phyloP scores from a whole-genome alignment of 2,113 vertebrate species.

The Bubo bubo region DNA sequence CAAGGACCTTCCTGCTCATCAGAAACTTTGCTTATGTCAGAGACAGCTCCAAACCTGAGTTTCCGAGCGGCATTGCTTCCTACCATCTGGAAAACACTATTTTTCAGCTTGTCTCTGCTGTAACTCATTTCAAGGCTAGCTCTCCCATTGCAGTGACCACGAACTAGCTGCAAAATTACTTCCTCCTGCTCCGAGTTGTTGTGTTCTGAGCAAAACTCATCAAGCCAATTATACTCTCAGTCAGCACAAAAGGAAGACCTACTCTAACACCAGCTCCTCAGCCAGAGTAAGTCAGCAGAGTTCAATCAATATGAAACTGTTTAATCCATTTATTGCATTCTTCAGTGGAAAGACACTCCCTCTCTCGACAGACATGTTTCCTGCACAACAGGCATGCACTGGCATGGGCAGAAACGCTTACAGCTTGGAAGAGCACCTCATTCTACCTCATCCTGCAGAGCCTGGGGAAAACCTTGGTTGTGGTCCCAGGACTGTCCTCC shows the following conservation, averaged over 20 bases:
- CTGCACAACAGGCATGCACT: not conserved
- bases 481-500: not conserved
- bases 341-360: not conserved
- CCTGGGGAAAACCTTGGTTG: not conserved
- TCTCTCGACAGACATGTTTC: not conserved
- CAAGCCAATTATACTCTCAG: not conserved
- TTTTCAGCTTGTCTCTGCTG: not conserved
- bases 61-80: not conserved
- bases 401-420: accelerated
- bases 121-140: not conserved
- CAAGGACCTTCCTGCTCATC: not conserved
- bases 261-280: not conserved
- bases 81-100: not conserved
- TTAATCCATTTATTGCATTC: not conserved
- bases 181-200: not conserved
- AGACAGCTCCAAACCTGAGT: not conserved
- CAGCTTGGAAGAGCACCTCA: not conserved
- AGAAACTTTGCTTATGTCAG: not conserved
- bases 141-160: not conserved
- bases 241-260: not conserved
- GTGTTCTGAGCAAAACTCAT: not conserved
- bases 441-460: not conserved
- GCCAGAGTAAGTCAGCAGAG: not conserved
- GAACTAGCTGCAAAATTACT: not conserved
- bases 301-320: accelerated